phyloP scores from a whole-genome alignment of 1,140 invertebrate species.

The Saccostrea glomerata region DNA sequence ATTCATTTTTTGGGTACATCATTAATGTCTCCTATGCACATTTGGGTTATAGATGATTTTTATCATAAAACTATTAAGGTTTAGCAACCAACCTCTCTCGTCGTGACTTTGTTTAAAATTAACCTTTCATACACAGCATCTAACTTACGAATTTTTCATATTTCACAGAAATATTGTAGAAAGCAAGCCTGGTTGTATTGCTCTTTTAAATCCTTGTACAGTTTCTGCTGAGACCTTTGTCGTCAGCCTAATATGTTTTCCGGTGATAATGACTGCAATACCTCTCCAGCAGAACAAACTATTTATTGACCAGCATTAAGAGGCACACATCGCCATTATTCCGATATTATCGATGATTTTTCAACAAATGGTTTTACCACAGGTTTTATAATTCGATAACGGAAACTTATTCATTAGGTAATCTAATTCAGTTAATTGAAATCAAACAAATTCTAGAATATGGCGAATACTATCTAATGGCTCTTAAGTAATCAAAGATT shows the following conservation, averaged over 20 bases:
- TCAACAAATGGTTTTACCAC: constrained; percentile 27
- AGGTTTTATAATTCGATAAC: constrained; percentile 24
- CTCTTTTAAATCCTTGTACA: background rate
- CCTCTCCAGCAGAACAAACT: background rate
- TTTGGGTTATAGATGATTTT: too few species aligned
- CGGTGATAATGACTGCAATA: background rate
- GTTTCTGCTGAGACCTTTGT: background rate
- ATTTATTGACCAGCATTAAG: constrained; percentile 34
- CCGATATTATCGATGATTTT: constrained; percentile 19
- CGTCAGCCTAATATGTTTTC: constrained; percentile 4
- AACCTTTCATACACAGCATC: too few species aligned
- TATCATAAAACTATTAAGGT: too few species aligned
- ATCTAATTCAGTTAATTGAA: constrained; percentile 27
- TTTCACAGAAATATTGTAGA: too few species aligned
- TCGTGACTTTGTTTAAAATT: too few species aligned
- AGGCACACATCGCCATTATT: background rate
- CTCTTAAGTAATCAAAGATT: constrained; percentile 10
- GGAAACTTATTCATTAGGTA: constrained; percentile 34
- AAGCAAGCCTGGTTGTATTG: too few species aligned
- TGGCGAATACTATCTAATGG: constrained; percentile 10
- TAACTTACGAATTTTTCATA: too few species aligned
- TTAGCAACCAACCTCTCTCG: too few species aligned
- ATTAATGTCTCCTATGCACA: too few species aligned
- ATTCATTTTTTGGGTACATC: too few species aligned
- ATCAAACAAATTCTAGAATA: constrained; percentile 3